A percentile compares a stretch with the other conserved stretches of the same genome.
These are phyloP conservation scores for Mus caroli DNA, from an alignment of 2,797 vertebrate species.

Conservation along the genomic window DNA sequence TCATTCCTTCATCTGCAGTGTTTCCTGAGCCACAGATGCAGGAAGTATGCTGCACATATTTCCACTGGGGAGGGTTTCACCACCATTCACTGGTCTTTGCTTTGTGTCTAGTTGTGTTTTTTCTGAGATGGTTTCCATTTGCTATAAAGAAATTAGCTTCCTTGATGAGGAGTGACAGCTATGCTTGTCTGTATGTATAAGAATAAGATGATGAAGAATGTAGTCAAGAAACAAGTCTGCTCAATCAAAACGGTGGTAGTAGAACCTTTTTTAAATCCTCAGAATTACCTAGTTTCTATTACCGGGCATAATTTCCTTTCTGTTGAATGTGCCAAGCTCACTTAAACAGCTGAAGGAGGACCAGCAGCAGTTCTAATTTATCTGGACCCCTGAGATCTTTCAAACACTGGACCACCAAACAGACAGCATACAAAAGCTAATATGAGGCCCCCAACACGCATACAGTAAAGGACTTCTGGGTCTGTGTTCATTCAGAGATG, in stretches of 20 bases:
- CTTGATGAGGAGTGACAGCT: not conserved
- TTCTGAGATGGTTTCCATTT: not conserved
- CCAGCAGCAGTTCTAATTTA: no score
- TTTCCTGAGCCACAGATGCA: not conserved
- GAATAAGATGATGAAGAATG: not conserved
- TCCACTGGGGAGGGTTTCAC: rapidly evolving
- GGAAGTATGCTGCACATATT: rapidly evolving
- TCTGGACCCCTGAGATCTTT: no score
- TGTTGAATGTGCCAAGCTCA: not conserved
- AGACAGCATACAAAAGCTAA: no score
- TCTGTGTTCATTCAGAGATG: no score
- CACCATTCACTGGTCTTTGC: not conserved
- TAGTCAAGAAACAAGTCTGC: no score
- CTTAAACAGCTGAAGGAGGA: not conserved
- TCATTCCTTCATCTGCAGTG: not conserved
- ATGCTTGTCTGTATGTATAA: not conserved
- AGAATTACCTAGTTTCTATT: not conserved
- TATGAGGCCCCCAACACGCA: no score
- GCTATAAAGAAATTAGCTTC: not conserved
- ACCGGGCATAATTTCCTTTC: not conserved
- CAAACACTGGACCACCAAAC: no score
- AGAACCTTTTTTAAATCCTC: no score
- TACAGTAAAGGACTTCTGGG: no score
- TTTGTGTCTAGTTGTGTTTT: not conserved
- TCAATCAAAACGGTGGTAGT: not conserved